Evolutionary conservation across 2,113 vertebrate species (phyloP), one percentile per base, ranked within the genome.

Genomic region (Mungos mungo): DNA sequence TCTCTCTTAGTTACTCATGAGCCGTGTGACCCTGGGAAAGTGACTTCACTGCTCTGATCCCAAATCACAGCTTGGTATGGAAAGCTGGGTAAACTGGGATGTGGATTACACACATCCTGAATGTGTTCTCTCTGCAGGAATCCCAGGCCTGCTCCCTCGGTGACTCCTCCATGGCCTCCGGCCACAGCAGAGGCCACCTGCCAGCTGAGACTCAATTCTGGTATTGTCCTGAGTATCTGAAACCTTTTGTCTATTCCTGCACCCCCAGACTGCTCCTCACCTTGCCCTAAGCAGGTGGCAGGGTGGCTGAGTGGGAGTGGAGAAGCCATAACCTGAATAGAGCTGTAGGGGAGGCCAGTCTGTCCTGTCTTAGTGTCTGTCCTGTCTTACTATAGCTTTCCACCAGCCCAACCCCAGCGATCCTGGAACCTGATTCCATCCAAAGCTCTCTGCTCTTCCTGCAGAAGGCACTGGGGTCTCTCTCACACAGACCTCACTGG

Each of bases 161-260:
- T 14, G n/a, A 31, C 60, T 93, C 27, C 57, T 82, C 35, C 45
- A 74, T 41, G 54, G 79, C 93, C 72, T 16, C 31, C 1, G 92
- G 95, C 54, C 52, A 47, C 19, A 57, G 65, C 68, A 96, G 95
- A 90, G 72, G 54, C 63, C 68, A 72, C 35, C 47, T 84, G 35
- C 47, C 33, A 4, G 29, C 33, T 1, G 33, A 96, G 69, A 92
- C 27, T 95, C 87, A 96, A 96, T n/a, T 7, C 2, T 18, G 27
- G 45, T 92, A 95, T 86, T 96, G 94, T 98, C 82, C 54, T 77
- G n/a, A 5, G 5, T 10, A 11, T 96, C 89, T 96, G 94, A 96
- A 93, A 31, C 79, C 50, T 80, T 96, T 95, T 96, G 92, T 97
- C 50, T 92, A 0, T 57, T 11, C 9, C 10, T 18, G 29, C 7